Evolutionary conservation across 2,888 invertebrate genomes (phyloP), one percentile per base, ranked within the genome.

Genomic region (Drosophila barbarae): DNA sequence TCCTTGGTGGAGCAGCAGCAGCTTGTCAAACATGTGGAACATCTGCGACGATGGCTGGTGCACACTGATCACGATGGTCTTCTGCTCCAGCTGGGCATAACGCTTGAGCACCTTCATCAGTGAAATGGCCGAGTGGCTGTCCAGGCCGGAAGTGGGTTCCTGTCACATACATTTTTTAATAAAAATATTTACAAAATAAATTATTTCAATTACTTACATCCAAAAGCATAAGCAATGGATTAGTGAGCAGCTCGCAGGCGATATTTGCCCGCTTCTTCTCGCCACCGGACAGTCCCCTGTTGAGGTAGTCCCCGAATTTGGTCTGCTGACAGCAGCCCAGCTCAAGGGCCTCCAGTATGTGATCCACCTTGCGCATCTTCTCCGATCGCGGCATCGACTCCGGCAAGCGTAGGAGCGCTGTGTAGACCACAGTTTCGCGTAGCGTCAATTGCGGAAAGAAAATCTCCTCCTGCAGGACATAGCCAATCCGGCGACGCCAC

Each of bases 21-120:
- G 90, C 86, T 93, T 94, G 89, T 94, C 94, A 88, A 95, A 95
- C 91, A 94, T 93, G 89, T 95, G 94, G 89, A 95, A 95, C 90
- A 95, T 95, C 88, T 95, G 94, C 72, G 95, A 95, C 55, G 95
- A 95, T 2, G 95, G 95, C 87, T 95, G 95, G 87, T 95, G 95
- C 5, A 95, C 93, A 36, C 95, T 94, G 61, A 94, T 92, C 53
- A 95, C 93, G 53, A 95, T 93, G 7, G 94, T 94, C 89, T 95
- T 95, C 73, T 93, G 93, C 89, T 94, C 94, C 74, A 93, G 92
- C 69, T 92, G 92, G 1, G 95, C 94, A 85, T 94, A 95, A 64
- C 92, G 91, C 88, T 94, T 94, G 76, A 95, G 90, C 66, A 93
- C 93, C 72, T 92, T 91, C 91, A 95, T 94, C 71, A 95, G 88